Evolutionary conservation across 1,140 invertebrate species (phyloP).

Genomic region (Thaumetopoea pityocampa): DNA sequence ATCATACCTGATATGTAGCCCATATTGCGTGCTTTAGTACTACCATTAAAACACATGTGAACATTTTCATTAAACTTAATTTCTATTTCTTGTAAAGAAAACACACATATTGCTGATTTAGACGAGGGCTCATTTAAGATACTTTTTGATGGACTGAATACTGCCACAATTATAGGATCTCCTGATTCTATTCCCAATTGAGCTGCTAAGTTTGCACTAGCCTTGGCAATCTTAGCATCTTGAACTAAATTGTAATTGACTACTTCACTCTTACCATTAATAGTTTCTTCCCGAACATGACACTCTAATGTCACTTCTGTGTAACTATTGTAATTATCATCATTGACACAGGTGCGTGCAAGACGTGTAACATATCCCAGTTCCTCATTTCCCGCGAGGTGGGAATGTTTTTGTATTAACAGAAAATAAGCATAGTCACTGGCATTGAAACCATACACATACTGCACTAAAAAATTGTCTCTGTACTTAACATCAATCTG

Average conservation of each 20-base stretch:
- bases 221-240: conserved; percentile 90
- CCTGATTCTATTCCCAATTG: conserved; percentile 86
- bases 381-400: conserved; percentile 91
- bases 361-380: conserved; percentile 92
- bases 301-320: conserved; percentile 96
- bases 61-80: conserved; percentile 97
- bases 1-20: conserved; percentile 95
- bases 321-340: conserved; percentile 96
- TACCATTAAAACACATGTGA: conserved; percentile 97
- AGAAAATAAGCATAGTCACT: conserved; percentile 97
- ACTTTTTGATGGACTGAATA: conserved; percentile 90
- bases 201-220: conserved; percentile 87
- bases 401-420: conserved; percentile 94
- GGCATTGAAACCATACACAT: conserved; percentile 96
- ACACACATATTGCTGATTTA: conserved; percentile 91
- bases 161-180: conserved; percentile 86
- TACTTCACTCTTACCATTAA: conserved; percentile 70
- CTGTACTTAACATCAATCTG: conserved; percentile 95
- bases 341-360: conserved; percentile 94
- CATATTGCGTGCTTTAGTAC: conserved; percentile 92
- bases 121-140: conserved; percentile 86
- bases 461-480: conserved; percentile 95
- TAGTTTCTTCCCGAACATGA: conserved; percentile 70
- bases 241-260: conserved; percentile 92
- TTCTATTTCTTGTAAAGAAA: conserved; percentile 91